These are phyloP conservation scores for Numenius phaeopus DNA, from an alignment of 2,797 vertebrate genomes.

Conservation along the genomic window DNA sequence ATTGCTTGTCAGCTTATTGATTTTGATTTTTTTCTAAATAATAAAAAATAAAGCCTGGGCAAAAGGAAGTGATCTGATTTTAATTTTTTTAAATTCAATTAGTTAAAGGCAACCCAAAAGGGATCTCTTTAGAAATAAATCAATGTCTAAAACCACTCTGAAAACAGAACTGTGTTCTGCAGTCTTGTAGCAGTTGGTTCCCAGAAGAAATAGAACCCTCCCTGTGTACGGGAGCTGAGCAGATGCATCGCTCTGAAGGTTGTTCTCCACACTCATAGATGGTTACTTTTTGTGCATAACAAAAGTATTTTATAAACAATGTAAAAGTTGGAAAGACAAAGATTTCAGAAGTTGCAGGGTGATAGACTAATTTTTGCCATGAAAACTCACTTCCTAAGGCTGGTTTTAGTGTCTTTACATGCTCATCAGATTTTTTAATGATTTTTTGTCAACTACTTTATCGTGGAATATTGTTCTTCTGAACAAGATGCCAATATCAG, in stretches of 20 bases:
- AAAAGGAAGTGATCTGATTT: neutral
- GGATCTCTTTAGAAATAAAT: neutral
- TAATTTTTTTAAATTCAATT: neutral
- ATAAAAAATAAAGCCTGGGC: neutral
- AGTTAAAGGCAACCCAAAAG: neutral
- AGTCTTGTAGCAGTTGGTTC: neutral
- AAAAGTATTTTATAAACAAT: neutral
- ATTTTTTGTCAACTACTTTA: neutral
- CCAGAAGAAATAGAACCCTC: neutral
- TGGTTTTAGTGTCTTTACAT: neutral
- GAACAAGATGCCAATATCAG: neutral
- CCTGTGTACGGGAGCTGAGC: fast-evolving
- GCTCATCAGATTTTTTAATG: fast-evolving
- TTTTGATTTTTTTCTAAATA: neutral
- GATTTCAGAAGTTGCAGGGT: neutral
- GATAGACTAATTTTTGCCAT: neutral
- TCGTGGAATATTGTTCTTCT: neutral
- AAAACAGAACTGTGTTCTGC: neutral
- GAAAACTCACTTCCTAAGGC: neutral
- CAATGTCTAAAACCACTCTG: neutral
- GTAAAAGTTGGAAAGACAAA: neutral
- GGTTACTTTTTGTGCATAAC: no score
- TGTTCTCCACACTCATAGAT: neutral
- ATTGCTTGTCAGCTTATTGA: neutral
- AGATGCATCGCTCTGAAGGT: neutral